phyloP scores from a whole-genome alignment of 2,888 invertebrate species.

The Trachelus iudaicus region DNA sequence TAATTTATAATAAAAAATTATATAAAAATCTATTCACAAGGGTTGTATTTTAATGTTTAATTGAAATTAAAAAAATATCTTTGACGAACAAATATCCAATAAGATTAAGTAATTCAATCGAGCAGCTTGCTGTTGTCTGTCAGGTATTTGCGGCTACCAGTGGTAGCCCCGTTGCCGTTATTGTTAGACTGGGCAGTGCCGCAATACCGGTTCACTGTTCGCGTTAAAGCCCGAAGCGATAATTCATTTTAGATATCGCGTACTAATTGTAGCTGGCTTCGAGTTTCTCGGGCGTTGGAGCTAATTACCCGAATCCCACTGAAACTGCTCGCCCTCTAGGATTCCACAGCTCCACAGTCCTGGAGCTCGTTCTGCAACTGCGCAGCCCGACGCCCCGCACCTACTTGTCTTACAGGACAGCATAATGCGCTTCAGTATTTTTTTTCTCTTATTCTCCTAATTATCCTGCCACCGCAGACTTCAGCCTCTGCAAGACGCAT shows the following conservation, averaged over 20 bases:
- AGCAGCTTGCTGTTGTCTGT: not conserved
- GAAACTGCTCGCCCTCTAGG: not conserved
- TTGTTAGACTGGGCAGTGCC: not conserved
- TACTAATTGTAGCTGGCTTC: conserved; percentile 43
- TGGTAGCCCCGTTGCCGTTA: not conserved
- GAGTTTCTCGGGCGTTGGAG: conserved; percentile 37
- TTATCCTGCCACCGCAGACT: not conserved
- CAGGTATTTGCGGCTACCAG: not conserved
- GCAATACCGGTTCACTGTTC: conserved; percentile 13
- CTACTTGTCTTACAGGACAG: not conserved
- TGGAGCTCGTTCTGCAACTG: not conserved
- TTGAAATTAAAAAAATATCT: not conserved
- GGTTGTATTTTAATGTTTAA: not conserved
- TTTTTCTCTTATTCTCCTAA: not conserved
- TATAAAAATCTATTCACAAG: too few species aligned
- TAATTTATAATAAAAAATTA: too few species aligned
- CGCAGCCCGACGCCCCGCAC: not conserved
- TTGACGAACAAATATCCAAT: not conserved
- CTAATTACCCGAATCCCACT: conserved; percentile 39
- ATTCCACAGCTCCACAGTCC: not conserved
- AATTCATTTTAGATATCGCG: conserved; percentile 50
- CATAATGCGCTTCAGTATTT: not conserved
- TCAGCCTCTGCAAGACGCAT: too few species aligned
- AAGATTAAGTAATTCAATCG: conserved; percentile 25
- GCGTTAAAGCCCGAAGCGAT: conserved; percentile 39